These are phyloP conservation scores for Portevinia maculata DNA, from an alignment of 2,888 invertebrate species.

Conservation along the genomic window DNA sequence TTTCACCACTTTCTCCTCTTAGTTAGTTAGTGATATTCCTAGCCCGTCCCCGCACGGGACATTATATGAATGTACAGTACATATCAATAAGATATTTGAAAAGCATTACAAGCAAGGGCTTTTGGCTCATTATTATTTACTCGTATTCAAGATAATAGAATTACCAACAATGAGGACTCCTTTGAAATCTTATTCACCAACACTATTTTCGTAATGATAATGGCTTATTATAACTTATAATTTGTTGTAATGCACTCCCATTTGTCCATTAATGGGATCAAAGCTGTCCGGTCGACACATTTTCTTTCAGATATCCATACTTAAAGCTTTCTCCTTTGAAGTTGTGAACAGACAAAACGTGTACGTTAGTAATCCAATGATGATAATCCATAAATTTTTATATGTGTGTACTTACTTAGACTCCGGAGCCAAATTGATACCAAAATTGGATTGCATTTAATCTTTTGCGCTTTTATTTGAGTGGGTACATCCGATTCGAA, in stretches of 20 bases:
- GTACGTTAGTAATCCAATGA: conserved; percentile 62
- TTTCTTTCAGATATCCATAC: conserved; percentile 6
- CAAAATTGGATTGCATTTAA: conserved; percentile 67
- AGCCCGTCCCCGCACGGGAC: too few relatives aligned
- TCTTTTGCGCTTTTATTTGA: conserved; percentile 26
- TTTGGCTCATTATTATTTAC: too few relatives aligned
- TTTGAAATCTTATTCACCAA: neutral
- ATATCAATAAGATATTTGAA: too few relatives aligned
- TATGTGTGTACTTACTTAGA: conserved; percentile 22
- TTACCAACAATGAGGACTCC: conserved; percentile 4
- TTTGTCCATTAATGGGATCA: conserved; percentile 62
- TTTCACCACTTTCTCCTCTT: too few relatives aligned
- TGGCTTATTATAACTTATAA: conserved; percentile 54
- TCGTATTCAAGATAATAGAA: conserved; percentile 10
- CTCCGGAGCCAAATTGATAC: conserved; percentile 56
- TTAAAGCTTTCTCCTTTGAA: conserved; percentile 35
- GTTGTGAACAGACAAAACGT: conserved; percentile 25
- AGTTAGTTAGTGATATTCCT: too few relatives aligned
- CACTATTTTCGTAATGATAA: conserved; percentile 11
- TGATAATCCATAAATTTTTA: conserved; percentile 32
- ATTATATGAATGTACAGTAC: too few relatives aligned
- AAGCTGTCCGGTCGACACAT: conserved; percentile 31
- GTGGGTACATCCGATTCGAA: conserved; percentile 1
- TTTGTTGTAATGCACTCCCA: conserved; percentile 62
- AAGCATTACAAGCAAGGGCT: too few relatives aligned